These are phyloP conservation scores for Pogonocichla stellata DNA, from an alignment of 2,113 vertebrate species.

Conservation along the genomic window DNA sequence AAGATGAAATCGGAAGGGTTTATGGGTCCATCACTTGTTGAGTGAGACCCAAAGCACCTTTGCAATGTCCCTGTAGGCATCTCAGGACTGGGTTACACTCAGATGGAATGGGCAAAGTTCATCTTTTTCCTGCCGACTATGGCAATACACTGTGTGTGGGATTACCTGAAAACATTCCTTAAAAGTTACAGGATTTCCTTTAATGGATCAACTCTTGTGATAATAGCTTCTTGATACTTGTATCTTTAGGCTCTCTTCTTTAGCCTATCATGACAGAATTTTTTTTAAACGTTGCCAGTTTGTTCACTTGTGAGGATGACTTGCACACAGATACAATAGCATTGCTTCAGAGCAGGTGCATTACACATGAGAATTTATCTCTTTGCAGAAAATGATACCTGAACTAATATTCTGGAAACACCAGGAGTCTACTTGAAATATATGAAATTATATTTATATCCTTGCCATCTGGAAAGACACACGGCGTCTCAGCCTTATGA, in stretches of 20 bases:
- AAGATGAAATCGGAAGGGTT: not conserved
- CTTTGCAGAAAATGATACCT: not conserved
- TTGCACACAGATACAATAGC: not conserved
- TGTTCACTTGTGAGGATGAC: not conserved
- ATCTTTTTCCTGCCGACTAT: not conserved
- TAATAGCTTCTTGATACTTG: not conserved
- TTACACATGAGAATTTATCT: not conserved
- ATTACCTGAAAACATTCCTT: not conserved
- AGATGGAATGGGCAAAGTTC: not conserved
- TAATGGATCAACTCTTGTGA: not conserved
- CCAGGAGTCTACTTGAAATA: not conserved
- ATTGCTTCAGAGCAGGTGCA: not conserved
- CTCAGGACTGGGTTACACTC: not conserved
- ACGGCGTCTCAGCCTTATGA: not conserved
- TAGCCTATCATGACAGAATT: not conserved
- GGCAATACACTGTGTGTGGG: not conserved
- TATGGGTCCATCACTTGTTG: not conserved
- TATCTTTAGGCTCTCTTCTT: not conserved
- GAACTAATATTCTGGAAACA: not conserved
- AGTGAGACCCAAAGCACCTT: not conserved
- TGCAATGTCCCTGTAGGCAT: not conserved
- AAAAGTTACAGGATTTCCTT: not conserved
- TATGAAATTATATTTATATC: not conserved
- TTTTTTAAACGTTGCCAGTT: not conserved
- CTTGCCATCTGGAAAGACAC: not conserved